A percentile compares a stretch with the other conserved stretches of the same genome.
These are phyloP conservation scores for Caenorhabditis macrosperma DNA, from an alignment of 2,888 invertebrate species.

Conservation along the genomic window DNA sequence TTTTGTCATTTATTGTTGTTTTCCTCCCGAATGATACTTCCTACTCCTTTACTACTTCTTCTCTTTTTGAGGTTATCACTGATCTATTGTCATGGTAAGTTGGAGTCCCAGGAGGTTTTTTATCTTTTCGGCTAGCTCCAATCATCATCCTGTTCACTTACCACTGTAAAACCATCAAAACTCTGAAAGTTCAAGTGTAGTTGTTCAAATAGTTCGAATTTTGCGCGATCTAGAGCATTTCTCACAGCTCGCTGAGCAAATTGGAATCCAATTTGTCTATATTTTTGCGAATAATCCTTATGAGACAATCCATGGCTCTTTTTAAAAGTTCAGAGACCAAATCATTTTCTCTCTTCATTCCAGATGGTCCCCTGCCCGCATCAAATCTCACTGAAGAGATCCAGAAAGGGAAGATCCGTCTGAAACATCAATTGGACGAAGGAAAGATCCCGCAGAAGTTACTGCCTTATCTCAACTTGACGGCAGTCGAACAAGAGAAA, in stretches of 20 bases:
- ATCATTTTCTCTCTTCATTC: too few relatives aligned
- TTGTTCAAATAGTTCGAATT: too few relatives aligned
- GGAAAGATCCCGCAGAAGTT: slow-evolving; percentile 28
- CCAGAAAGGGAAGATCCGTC: slow-evolving; percentile 4
- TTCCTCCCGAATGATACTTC: background rate
- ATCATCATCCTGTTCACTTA: too few relatives aligned
- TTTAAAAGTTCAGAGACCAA: too few relatives aligned
- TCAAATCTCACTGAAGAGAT: slow-evolving; percentile 11
- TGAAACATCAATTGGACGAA: slow-evolving; percentile 14
- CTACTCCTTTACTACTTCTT: background rate
- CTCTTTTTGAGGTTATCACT: background rate
- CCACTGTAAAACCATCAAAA: too few relatives aligned
- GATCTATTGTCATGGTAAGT: background rate
- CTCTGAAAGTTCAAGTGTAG: too few relatives aligned
- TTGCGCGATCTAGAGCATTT: too few relatives aligned
- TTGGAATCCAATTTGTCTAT: too few relatives aligned
- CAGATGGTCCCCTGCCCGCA: background rate
- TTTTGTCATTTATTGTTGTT: background rate
- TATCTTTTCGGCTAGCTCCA: too few relatives aligned
- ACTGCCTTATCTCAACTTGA: slow-evolving; percentile 24
- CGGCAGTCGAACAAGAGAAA: slow-evolving; percentile 27
- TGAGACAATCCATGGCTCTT: too few relatives aligned
- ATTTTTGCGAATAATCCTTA: too few relatives aligned
- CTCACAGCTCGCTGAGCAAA: too few relatives aligned
- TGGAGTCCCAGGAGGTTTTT: background rate